These are phyloP conservation scores for Corynorhinus townsendii DNA, from an alignment of 2,113 vertebrate genomes.

Conservation along the genomic window DNA sequence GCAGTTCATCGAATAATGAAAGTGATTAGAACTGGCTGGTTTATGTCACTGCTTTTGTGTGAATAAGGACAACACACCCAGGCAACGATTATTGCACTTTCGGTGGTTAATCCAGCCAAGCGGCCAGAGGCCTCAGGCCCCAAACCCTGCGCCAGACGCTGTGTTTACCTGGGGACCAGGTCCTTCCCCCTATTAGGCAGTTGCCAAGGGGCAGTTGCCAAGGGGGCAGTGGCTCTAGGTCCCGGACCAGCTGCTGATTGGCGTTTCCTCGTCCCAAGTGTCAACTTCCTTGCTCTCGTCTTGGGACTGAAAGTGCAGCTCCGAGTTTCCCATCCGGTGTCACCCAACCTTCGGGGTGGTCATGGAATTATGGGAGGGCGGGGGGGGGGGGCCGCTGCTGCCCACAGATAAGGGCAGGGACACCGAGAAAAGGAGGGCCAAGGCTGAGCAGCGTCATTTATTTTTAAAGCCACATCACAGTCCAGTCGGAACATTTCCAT, in stretches of 20 bases:
- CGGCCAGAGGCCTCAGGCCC: background rate
- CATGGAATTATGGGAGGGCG: conserved; percentile 18
- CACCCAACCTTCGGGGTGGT: conserved; percentile 6
- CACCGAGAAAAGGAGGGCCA: conserved; percentile 38
- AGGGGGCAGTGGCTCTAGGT: background rate
- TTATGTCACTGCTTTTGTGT: background rate
- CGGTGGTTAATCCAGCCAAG: background rate
- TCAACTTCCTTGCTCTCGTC: conserved; percentile 9
- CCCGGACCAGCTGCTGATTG: background rate
- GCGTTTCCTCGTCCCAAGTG: background rate
- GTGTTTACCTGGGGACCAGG: background rate
- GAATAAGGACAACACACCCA: background rate
- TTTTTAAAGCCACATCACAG: conserved; percentile 28
- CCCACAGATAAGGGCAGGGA: conserved; percentile 55
- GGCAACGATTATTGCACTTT: fast-evolving
- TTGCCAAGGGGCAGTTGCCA: background rate
- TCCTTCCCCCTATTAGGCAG: conserved; percentile 44
- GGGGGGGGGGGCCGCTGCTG: conserved; percentile 6
- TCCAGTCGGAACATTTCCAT: conserved; percentile 42
- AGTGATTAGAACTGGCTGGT: background rate
- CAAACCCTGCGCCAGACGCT: background rate
- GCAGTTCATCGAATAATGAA: too few species aligned
- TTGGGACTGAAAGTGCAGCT: conserved; percentile 22
- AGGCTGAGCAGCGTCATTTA: conserved; percentile 55
- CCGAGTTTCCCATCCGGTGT: conserved; percentile 10